Evolutionary conservation across 2,113 vertebrate genomes (phyloP), one percentile per base, ranked within the genome.

Genomic region (Caranx melampygus): DNA sequence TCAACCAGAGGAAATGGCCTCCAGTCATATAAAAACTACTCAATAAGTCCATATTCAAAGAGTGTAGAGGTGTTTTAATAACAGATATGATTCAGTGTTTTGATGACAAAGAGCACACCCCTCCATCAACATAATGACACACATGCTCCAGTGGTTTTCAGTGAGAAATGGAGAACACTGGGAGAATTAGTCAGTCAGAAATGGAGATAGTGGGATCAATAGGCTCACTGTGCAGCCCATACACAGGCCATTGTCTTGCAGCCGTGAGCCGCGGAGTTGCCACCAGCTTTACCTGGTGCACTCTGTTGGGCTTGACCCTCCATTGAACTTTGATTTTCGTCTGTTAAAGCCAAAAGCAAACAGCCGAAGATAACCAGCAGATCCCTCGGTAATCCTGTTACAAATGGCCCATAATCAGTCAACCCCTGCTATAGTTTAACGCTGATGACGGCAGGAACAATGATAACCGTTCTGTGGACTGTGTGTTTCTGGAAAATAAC

Each of bases 271-370:
- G 16, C 47, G 63, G 72, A 89, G 58, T 64, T 63, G 63, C 45
- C 82, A 21, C 40, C 67, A 21, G 40, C 63, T 75, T 81, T 63
- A 87, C 89, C 82, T 88, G 85, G 74, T 87, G 79, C 55, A 18
- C 69, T 72, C 65, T 59, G 21, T 74, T 74, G 78, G 82, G 72
- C 37, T 61, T 91, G 94, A 93, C 94, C 95, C 85, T 65, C 31
- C 21, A 66, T 42, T 95, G 93, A 95, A 94, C 94, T 88, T 89
- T 88, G 87, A 87, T 91, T 54, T 90, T 72, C 80, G 82, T 75
- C 78, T 87, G 82, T 66, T 37, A 69, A 84, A 86, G 89, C 87
- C 85, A 86, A 79, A 87, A 87, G 77, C 90, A 92, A 92, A 92
- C 88, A 84, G 40, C 35, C 9, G 63, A 54, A 80, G 92, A 88